phyloP scores from a whole-genome alignment of 2,113 vertebrate species.

The Ameiurus melas region DNA sequence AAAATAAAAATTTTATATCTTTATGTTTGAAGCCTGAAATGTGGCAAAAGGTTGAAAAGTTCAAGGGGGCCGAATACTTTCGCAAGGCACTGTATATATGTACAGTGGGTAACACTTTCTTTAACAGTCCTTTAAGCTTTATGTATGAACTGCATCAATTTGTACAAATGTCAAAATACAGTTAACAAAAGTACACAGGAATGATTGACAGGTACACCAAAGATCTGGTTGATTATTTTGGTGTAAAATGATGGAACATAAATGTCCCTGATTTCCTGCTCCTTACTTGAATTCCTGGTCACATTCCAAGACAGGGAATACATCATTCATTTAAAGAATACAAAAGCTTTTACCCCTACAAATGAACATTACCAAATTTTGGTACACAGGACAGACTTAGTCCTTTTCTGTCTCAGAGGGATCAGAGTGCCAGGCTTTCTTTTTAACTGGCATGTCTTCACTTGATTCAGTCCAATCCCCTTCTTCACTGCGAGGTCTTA shows the following conservation, averaged over 20 bases:
- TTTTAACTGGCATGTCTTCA: constrained; percentile 70
- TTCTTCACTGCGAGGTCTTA: constrained; percentile 70
- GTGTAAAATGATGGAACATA: not conserved
- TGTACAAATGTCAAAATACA: not conserved
- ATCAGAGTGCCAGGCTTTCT: constrained; percentile 74
- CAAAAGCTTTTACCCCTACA: not conserved
- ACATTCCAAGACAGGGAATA: not conserved
- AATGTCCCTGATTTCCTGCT: not conserved
- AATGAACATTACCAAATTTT: not conserved
- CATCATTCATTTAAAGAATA: not conserved
- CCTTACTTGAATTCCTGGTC: not conserved
- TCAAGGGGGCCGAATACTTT: too few species aligned
- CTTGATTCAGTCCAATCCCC: constrained; percentile 41
- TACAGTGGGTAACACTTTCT: not conserved
- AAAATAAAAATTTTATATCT: too few species aligned
- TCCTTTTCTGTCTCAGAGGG: constrained; percentile 13
- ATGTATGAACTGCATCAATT: not conserved
- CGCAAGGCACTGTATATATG: too few species aligned
- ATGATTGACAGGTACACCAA: not conserved
- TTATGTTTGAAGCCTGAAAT: too few species aligned
- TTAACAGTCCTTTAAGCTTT: not conserved
- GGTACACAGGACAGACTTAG: not conserved
- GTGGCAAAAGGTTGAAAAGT: too few species aligned
- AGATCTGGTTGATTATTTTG: not conserved
- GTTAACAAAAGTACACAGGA: not conserved